Percentiles rank a stretch among this genome's conserved stretches.
Evolutionary conservation across 1,140 invertebrate species (phyloP).

Genomic region (Drosophila lacteicornis): DNA sequence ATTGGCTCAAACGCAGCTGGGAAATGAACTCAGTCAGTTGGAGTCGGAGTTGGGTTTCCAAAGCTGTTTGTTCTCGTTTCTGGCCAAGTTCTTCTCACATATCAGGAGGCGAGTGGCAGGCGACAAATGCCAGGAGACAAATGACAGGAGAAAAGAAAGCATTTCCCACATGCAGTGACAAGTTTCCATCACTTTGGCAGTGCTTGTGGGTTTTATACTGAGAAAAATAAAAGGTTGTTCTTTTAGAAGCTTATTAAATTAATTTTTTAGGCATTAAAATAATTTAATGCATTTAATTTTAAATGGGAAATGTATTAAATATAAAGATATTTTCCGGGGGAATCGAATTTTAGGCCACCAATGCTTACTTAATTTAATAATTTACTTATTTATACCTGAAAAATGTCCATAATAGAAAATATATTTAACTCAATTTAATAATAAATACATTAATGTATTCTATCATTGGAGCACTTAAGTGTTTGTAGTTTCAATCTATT

Average conservation of each 20-base stretch:
- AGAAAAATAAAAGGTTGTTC: not conserved
- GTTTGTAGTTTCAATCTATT: not conserved
- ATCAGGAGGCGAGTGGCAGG: constrained; percentile 1
- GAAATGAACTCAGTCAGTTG: constrained; percentile 1
- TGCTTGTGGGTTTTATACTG: not conserved
- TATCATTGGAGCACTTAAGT: not conserved
- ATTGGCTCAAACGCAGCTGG: constrained; percentile 20
- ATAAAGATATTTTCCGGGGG: not conserved
- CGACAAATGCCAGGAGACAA: not conserved
- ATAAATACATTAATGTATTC: no score
- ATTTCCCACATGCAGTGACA: constrained; percentile 24
- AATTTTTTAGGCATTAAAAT: no score
- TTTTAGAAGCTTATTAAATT: not conserved
- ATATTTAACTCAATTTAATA: no score
- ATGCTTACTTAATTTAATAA: no score
- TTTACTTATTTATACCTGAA: no score
- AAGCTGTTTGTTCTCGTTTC: not conserved
- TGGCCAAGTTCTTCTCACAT: constrained; percentile 16
- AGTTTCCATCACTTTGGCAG: constrained; percentile 26
- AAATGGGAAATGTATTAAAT: not conserved
- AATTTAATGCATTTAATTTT: not conserved
- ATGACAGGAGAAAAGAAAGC: not conserved
- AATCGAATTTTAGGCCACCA: not conserved
- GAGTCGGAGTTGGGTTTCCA: constrained; percentile 6
- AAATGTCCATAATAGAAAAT: no score